Evolutionary conservation across 2,797 vertebrate species (phyloP), one percentile per base, ranked within the genome.

Genomic region (Graptemys geographica): DNA sequence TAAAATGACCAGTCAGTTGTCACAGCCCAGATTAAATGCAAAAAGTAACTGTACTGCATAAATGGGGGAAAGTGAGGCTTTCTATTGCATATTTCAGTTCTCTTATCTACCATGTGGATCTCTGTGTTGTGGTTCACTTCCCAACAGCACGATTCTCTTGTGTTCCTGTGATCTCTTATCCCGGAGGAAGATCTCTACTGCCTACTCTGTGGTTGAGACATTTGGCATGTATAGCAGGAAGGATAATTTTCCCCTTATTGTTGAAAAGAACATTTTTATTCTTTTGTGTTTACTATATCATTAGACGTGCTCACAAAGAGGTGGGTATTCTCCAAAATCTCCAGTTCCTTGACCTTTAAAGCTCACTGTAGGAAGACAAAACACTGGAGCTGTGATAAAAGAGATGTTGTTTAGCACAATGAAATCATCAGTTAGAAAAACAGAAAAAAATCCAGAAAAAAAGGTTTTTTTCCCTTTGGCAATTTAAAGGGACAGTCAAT

Each of bases 381-480:
- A 86, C 0, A 11, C 81, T 89, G 89, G 86, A 69, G 62, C 94
- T 87, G 90, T 55, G 57, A 79, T 92, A 90, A 93, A 89, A 89
- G 53, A 47, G 59, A 88, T 28, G 55, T n/a, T 90, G 28, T 89
- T 96, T 37, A n/a, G 88, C 82, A 86, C 90, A 94, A 6, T 55
- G 12, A 2, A 74, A 11, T 81, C 44, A 82, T 2, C 57, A 44
- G 83, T 62, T 79, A 65, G 87, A 83, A 52, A 55, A 65, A 74
- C 31, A 47, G 62, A 81, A 92, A 82, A 84, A 37, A 65, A 89
- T 53, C 79, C 53, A 2, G 90, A 81, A n/a, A 87, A 74, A 79
- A 83, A 88, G 79, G 49, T 49, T 4, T 19, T 18, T 88, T 95
- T 89, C 23, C 2, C 15, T 83, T 87, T 0, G 21, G 85, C 79